These are phyloP conservation scores for Seladonia tumulorum DNA, from an alignment of 2,888 invertebrate genomes.

Conservation along the genomic window DNA sequence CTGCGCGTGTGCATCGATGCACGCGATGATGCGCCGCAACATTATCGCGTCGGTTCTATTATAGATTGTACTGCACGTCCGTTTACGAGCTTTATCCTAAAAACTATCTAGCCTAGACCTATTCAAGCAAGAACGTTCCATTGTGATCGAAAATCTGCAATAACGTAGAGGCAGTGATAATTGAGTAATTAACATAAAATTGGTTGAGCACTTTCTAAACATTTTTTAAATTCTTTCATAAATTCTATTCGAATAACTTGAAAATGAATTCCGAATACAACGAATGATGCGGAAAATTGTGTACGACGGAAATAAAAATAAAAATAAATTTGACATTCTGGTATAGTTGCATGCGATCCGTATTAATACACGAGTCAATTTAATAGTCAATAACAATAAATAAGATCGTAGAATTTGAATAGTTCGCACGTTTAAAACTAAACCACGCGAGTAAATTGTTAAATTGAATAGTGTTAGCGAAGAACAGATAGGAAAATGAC, in stretches of 20 bases:
- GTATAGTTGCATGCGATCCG: background rate
- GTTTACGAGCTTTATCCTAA: constrained; percentile 14
- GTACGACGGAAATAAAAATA: background rate
- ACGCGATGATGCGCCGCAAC: constrained; percentile 53
- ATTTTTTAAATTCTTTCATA: background rate
- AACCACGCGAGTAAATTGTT: background rate
- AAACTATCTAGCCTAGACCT: constrained; percentile 7
- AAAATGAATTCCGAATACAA: too few species aligned
- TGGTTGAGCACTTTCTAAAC: background rate
- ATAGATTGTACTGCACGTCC: constrained; percentile 15
- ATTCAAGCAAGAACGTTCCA: background rate
- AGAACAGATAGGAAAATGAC: background rate
- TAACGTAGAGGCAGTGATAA: background rate
- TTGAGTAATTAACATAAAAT: background rate
- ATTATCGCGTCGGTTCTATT: constrained; percentile 56
- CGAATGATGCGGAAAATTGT: background rate
- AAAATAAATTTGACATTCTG: background rate
- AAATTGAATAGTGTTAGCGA: constrained; percentile 1
- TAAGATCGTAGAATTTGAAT: background rate
- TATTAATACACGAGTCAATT: background rate
- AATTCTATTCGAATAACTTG: background rate
- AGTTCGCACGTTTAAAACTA: background rate
- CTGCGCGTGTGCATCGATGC: constrained; percentile 61
- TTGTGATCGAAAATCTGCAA: background rate
- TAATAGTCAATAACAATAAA: background rate